These are phyloP conservation scores for Anableps anableps DNA, from an alignment of 2,797 vertebrate species.

Conservation along the genomic window DNA sequence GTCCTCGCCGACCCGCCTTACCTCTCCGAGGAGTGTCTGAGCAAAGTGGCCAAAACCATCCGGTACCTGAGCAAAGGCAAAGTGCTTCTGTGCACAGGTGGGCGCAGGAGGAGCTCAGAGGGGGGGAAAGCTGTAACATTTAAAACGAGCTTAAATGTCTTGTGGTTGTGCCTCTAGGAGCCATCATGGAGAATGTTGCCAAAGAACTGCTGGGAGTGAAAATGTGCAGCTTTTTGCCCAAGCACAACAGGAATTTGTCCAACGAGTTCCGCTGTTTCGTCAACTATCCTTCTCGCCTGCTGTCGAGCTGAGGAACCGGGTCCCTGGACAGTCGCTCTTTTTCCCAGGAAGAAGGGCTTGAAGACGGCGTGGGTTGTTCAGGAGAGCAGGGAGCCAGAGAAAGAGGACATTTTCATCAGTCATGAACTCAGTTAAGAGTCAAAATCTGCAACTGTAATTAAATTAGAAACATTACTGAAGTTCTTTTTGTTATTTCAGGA, in stretches of 20 bases:
- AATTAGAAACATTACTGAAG: background rate
- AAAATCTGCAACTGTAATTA: background rate
- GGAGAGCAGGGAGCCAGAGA: background rate
- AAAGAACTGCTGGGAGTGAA: conserved; percentile 84
- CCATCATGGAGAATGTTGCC: conserved; percentile 88
- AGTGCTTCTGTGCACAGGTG: conserved; percentile 96
- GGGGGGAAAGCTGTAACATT: background rate
- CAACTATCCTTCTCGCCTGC: conserved; percentile 89
- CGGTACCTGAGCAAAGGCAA: conserved; percentile 89
- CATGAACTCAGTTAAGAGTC: background rate
- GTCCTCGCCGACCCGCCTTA: conserved; percentile 95
- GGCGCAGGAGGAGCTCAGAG: conserved; percentile 17
- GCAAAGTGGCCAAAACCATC: conserved; percentile 88
- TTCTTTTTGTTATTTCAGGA: background rate
- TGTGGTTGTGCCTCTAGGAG: conserved; percentile 76
- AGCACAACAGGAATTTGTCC: conserved; percentile 88
- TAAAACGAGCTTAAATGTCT: no score
- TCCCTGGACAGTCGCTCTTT: background rate
- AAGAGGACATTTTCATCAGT: background rate
- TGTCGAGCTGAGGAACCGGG: conserved; percentile 43
- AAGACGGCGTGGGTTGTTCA: background rate
- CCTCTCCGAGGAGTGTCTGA: conserved; percentile 92
- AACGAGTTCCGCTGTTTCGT: conserved; percentile 94
- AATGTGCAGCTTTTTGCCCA: conserved; percentile 89
- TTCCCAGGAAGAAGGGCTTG: background rate